phyloP scores from a whole-genome alignment of 2,797 vertebrate genomes.

The Neomorphus geoffroyi region DNA sequence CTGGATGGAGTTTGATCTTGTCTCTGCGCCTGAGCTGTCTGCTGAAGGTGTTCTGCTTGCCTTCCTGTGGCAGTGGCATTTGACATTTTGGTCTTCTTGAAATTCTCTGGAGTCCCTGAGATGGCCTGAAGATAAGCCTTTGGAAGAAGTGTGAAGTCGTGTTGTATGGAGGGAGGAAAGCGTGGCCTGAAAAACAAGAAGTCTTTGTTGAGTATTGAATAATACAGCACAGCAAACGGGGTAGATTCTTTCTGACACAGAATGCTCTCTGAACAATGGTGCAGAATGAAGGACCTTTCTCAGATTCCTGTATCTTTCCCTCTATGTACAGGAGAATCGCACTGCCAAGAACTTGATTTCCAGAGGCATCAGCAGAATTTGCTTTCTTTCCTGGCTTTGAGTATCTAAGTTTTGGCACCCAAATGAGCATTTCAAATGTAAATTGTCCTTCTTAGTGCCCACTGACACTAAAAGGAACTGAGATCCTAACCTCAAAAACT shows the following conservation, averaged over 20 bases:
- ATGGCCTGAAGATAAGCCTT: conserved; percentile 73
- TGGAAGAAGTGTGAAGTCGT: conserved; percentile 74
- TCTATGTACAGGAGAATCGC: background rate
- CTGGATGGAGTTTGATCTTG: conserved; percentile 80
- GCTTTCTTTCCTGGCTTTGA: background rate
- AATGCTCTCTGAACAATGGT: background rate
- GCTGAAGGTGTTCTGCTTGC: conserved; percentile 78
- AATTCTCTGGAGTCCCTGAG: conserved; percentile 72
- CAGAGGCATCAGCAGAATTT: background rate
- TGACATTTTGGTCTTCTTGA: conserved; percentile 80
- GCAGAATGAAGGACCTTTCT: background rate
- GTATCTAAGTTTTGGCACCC: background rate
- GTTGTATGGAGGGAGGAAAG: conserved; percentile 82
- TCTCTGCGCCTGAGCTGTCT: conserved; percentile 72
- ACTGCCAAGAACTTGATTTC: background rate
- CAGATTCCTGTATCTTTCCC: background rate
- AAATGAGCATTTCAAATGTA: background rate
- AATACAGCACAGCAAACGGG: background rate
- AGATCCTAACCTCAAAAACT: background rate
- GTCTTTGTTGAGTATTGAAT: background rate
- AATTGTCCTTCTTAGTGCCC: background rate
- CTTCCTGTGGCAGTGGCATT: conserved; percentile 65
- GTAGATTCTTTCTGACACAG: background rate
- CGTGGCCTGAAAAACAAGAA: conserved; percentile 76
- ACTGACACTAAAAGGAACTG: background rate